Evolutionary conservation across 1,140 invertebrate species (phyloP).

Genomic region (Habropoda laboriosa): DNA sequence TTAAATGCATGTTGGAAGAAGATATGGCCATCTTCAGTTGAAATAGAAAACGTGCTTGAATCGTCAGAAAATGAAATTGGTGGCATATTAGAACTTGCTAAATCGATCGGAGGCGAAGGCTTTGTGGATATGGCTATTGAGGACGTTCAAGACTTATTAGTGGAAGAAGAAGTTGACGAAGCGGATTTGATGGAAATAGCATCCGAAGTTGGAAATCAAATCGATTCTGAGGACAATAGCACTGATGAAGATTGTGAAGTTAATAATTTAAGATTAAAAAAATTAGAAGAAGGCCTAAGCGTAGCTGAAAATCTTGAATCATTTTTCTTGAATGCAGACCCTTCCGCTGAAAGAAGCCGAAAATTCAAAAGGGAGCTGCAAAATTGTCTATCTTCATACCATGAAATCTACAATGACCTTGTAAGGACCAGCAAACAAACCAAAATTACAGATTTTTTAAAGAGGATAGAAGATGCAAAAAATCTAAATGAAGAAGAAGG

Average conservation of each 20-base stretch:
- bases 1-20: slow-evolving; percentile 22
- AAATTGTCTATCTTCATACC: no score
- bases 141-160: slow-evolving; percentile 40
- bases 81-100: slow-evolving; percentile 27
- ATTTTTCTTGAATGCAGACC: no score
- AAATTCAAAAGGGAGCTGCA: no score
- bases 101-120: slow-evolving; percentile 23
- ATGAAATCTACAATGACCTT: no score
- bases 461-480: no score
- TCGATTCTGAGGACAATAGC: not conserved
- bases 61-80: not conserved
- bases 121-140: slow-evolving; percentile 34
- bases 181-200: not conserved
- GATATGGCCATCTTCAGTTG: not conserved
- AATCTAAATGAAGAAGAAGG: no score
- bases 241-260: not conserved
- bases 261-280: no score
- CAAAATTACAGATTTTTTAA: no score
- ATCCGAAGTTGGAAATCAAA: not conserved
- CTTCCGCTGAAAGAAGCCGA: no score
- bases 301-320: no score
- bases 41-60: not conserved
- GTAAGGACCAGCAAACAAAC: no score
- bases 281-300: no score
- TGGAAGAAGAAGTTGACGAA: not conserved